phyloP scores from a whole-genome alignment of 2,888 invertebrate genomes.

The Cloeon dipterum region DNA sequence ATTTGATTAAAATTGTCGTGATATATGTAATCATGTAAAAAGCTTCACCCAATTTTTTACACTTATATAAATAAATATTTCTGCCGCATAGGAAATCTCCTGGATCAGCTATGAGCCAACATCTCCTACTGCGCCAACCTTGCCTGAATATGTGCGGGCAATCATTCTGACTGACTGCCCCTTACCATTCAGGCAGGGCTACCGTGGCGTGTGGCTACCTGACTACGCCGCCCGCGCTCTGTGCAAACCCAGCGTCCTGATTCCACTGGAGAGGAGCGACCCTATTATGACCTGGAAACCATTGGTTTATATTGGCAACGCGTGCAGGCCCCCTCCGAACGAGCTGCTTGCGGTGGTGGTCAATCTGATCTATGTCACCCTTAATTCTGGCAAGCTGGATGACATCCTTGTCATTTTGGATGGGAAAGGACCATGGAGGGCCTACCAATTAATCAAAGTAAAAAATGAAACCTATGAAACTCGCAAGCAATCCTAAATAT shows the following conservation, averaged over 20 bases:
- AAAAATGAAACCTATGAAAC: not conserved
- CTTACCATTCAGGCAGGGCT: not conserved
- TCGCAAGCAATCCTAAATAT: too few relatives aligned
- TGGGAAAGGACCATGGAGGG: not conserved
- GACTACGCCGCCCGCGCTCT: not conserved
- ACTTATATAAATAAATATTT: too few relatives aligned
- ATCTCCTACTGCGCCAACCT: not conserved
- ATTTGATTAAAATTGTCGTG: too few relatives aligned
- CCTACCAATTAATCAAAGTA: not conserved
- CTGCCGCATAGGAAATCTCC: too few relatives aligned
- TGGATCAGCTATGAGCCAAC: constrained; percentile 1
- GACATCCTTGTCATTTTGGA: not conserved
- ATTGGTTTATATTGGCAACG: not conserved
- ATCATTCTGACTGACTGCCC: not conserved
- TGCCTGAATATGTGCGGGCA: not conserved
- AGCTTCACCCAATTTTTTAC: too few relatives aligned
- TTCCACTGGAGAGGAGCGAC: not conserved
- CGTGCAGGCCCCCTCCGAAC: not conserved
- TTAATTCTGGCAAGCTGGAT: not conserved
- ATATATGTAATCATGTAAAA: too few relatives aligned
- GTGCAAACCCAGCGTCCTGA: not conserved
- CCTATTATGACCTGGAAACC: not conserved
- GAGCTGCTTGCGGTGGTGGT: not conserved
- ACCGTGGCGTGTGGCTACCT: not conserved
- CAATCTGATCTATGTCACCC: not conserved